phyloP scores from a whole-genome alignment of 2,888 invertebrate species.

The Caenorhabditis panamensis region DNA sequence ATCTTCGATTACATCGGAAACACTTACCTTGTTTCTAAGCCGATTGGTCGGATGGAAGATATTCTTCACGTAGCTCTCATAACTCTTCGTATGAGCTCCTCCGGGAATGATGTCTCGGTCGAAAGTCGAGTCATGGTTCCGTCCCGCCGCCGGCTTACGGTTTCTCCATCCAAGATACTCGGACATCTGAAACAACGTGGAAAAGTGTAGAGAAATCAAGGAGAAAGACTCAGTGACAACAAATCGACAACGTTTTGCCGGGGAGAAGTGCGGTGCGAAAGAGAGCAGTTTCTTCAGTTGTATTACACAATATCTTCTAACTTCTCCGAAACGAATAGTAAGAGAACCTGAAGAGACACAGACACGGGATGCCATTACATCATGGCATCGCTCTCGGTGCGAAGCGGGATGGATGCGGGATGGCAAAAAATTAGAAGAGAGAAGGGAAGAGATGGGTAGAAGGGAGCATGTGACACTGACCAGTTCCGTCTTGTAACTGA shows the following conservation, averaged over 20 bases:
- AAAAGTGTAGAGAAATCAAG: neutral
- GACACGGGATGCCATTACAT: slow-evolving; percentile 52
- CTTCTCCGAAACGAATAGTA: slow-evolving; percentile 21
- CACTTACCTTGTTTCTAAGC: slow-evolving; percentile 49
- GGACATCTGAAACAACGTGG: slow-evolving; percentile 67
- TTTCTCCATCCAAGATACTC: slow-evolving; percentile 79
- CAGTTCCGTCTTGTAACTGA: neutral
- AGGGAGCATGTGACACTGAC: slow-evolving; percentile 31
- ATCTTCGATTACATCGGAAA: neutral
- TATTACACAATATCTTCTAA: slow-evolving; percentile 57
- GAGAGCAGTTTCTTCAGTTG: slow-evolving; percentile 50
- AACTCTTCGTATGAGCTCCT: slow-evolving; percentile 75
- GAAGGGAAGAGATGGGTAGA: slow-evolving; percentile 4
- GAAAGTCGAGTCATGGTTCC: slow-evolving; percentile 52
- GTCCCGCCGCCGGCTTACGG: slow-evolving; percentile 67
- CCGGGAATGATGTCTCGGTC: slow-evolving; percentile 71
- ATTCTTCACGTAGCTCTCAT: slow-evolving; percentile 76
- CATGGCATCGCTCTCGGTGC: slow-evolving; percentile 39
- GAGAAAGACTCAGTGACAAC: slow-evolving; percentile 9
- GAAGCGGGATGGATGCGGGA: slow-evolving; percentile 15
- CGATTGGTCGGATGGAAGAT: slow-evolving; percentile 73
- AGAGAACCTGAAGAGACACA: slow-evolving; percentile 33
- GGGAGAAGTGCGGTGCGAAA: slow-evolving; percentile 8
- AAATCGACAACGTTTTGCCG: slow-evolving; percentile 30
- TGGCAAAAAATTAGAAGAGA: slow-evolving; percentile 29